Evolutionary conservation across 2,888 invertebrate species (phyloP).

Genomic region (Strigamia crassipes): DNA sequence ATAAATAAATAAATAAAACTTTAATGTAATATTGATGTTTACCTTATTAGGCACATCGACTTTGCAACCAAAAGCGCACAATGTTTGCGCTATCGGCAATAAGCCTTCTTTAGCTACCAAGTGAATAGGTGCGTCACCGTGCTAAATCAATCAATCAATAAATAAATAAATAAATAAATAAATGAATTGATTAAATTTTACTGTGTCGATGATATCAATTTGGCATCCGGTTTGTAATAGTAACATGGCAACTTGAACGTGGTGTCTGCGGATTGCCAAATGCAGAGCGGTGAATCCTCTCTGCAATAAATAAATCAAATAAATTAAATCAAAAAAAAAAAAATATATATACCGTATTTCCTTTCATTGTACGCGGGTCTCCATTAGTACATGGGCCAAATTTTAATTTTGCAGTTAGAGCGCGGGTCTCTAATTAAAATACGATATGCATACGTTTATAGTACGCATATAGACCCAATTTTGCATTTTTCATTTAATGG

Average conservation of each 20-base stretch:
- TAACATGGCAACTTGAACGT: conserved; percentile 65
- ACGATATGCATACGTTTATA: too few relatives aligned
- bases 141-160: conserved; percentile 57
- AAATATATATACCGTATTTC: conserved; percentile 46
- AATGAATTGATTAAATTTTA: conserved; percentile 54
- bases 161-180: neutral
- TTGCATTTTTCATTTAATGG: too few relatives aligned
- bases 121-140: conserved; percentile 68
- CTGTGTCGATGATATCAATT: conserved; percentile 64
- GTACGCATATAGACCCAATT: too few relatives aligned
- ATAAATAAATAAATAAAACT: conserved; percentile 35
- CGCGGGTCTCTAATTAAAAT: too few relatives aligned
- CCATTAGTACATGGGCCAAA: too few relatives aligned
- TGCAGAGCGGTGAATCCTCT: conserved; percentile 66
- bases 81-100: conserved; percentile 64
- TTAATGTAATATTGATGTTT: neutral
- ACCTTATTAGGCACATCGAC: conserved; percentile 68
- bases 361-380: too few relatives aligned
- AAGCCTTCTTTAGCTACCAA: conserved; percentile 65
- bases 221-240: conserved; percentile 68
- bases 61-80: conserved; percentile 66
- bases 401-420: too few relatives aligned
- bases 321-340: neutral
- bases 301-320: conserved; percentile 53
- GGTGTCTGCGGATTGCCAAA: conserved; percentile 65